phyloP scores from a whole-genome alignment of 2,888 invertebrate genomes.

The Perdita meconis region DNA sequence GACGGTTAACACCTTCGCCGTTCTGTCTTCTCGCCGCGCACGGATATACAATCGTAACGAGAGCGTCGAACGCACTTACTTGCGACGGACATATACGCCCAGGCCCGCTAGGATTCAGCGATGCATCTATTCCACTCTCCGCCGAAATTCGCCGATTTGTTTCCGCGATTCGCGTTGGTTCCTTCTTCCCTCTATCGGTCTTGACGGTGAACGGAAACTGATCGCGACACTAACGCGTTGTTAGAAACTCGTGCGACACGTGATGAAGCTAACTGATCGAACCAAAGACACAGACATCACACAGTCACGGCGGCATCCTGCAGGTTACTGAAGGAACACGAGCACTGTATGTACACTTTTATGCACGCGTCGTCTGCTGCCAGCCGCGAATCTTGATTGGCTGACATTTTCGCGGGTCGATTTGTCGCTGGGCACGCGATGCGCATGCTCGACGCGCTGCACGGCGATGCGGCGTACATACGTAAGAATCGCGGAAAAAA shows the following conservation, averaged over 20 bases:
- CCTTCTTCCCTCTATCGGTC: no score
- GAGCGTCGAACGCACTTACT: constrained; percentile 38
- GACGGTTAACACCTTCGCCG: neutral
- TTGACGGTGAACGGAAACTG: no score
- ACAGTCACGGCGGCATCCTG: constrained; percentile 81
- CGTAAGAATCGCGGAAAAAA: no score
- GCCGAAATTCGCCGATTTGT: neutral
- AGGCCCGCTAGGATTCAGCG: constrained; percentile 40
- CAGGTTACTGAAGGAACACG: constrained; percentile 74
- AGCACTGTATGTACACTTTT: constrained; percentile 13
- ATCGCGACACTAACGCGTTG: no score
- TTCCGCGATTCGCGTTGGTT: neutral
- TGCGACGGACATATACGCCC: constrained; percentile 62
- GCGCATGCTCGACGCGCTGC: constrained; percentile 74
- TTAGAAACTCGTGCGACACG: constrained; percentile 40
- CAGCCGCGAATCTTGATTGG: constrained; percentile 62
- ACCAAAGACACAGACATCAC: constrained; percentile 35
- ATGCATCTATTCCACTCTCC: constrained; percentile 53
- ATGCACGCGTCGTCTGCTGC: constrained; percentile 51
- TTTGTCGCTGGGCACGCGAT: constrained; percentile 71
- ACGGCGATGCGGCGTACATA: no score
- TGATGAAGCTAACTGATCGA: constrained; percentile 42
- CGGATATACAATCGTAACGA: neutral
- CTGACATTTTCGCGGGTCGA: constrained; percentile 81
- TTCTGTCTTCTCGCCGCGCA: neutral